Base-by-base conservation (phyloP, 2,113 vertebrate species). In the Cyrtonyx montezumae region DNA sequence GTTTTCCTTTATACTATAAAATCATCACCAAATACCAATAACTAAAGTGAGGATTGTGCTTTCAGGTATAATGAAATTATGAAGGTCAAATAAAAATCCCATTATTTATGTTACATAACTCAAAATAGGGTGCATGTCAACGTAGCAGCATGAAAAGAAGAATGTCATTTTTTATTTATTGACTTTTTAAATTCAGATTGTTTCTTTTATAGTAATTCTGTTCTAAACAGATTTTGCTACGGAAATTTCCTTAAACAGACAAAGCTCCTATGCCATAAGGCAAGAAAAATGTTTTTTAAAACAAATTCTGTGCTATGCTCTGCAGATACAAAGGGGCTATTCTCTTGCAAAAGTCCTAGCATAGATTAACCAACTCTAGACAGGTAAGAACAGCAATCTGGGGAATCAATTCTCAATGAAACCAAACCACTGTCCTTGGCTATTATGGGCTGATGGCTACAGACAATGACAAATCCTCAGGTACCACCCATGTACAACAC, bases 51-150 rank as follows among this genome's bases (percentile, higher is more conserved):
- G 71, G 40, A 80, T 0, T 23, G 51, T 88, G 73, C 3, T 59
- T 81, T 58, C 36, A 90, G 74, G 48, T 36, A 84, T 12, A 87
- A 91, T 61, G 23, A 63, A 36, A 88, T 88, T 90, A 93, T 36
- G 74, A 93, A 94, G 84, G 81, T 93, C 92, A 93, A 92, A 78
- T 75, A 95, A 88, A 51, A 91, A 91, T 68, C 77, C 65, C 75
- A 28, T 76, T 93, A 93, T 58, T 87, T 75, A 76, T 53, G 51
- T 95, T 96, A 79, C 26, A 55, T 86, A 95, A 96, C 48, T 79
- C 51, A 90, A 78, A 87, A 61, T 18, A 94, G 43, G 63, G 51
- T 61, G 46, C 18, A 56, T 23, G 13, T 40, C 62, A 82, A 22
- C 8, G 19, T 36, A 90, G 61, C 62, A 86, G 46, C 46, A 79